Percentiles rank a stretch among this genome's conserved stretches.
Evolutionary conservation across 1,140 invertebrate genomes (phyloP).

Genomic region (Conus ventricosus): DNA sequence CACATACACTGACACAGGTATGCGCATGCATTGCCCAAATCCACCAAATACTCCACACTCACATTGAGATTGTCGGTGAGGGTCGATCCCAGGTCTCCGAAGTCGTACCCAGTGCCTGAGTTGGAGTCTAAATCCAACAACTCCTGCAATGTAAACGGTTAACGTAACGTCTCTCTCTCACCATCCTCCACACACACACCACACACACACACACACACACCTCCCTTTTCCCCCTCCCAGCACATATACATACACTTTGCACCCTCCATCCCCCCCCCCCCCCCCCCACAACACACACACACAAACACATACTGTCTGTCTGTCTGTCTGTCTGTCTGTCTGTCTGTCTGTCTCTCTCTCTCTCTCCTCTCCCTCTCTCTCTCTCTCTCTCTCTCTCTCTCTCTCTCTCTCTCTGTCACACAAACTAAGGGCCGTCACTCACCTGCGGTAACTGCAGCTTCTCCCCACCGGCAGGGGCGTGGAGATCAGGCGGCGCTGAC

Average conservation of each 20-base stretch:
- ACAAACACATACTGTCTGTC: too few species aligned
- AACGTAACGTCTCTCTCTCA: neutral
- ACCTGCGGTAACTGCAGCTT: neutral
- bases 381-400: neutral
- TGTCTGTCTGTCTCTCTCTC: neutral
- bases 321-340: too few species aligned
- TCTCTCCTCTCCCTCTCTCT: neutral
- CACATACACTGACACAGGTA: conserved; percentile 17
- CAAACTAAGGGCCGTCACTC: neutral
- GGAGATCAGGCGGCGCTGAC: conserved; percentile 8
- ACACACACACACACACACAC: too few species aligned
- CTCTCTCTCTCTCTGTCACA: neutral
- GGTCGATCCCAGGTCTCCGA: neutral
- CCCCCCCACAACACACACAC: too few species aligned
- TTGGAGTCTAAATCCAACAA: conserved; percentile 4
- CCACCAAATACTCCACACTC: neutral
- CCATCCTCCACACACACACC: too few species aligned
- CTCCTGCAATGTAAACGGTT: neutral
- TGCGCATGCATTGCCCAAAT: neutral
- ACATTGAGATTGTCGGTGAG: neutral
- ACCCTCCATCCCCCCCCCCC: too few species aligned
- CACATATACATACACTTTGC: too few species aligned
- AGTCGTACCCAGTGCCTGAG: conserved; percentile 3
- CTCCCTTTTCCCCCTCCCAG: too few species aligned
- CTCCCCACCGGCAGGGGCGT: conserved; percentile 1